These are phyloP conservation scores for Hypomesus transpacificus DNA, from an alignment of 2,113 vertebrate species.

Conservation along the genomic window DNA sequence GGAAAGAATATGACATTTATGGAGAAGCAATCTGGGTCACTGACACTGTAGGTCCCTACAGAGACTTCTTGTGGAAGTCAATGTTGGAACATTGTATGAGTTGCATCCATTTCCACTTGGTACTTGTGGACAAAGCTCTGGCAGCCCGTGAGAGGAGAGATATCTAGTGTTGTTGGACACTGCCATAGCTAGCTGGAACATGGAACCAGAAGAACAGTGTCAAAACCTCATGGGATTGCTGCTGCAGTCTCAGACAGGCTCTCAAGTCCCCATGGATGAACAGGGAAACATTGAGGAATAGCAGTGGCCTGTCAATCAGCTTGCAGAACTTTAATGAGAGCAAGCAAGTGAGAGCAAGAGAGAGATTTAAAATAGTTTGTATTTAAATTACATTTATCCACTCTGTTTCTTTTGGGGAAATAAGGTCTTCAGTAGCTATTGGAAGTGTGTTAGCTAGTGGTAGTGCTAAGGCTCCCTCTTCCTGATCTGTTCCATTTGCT, in stretches of 20 bases:
- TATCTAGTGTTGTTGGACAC: background rate
- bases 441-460: slow-evolving; percentile 13
- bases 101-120: background rate
- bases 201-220: background rate
- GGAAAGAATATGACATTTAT: background rate
- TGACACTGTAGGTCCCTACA: background rate
- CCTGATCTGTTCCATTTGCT: slow-evolving; percentile 44
- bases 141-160: background rate
- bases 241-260: no score
- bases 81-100: background rate
- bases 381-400: slow-evolving; percentile 13
- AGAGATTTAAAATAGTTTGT: slow-evolving; percentile 29
- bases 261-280: background rate
- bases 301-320: slow-evolving; percentile 33
- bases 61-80: background rate
- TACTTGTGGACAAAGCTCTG: background rate
- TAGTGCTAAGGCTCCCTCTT: slow-evolving; percentile 24
- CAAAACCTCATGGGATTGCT: background rate
- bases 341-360: no score
- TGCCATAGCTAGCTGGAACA: background rate
- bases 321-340: no score
- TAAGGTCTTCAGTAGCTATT: slow-evolving; percentile 21
- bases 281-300: background rate
- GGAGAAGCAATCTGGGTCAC: background rate
- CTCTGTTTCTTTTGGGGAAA: slow-evolving; percentile 18